Percentiles rank a stretch among this genome's conserved stretches.
Evolutionary conservation across 2,797 vertebrate species (phyloP).

Genomic region (Manis crassicaudata): DNA sequence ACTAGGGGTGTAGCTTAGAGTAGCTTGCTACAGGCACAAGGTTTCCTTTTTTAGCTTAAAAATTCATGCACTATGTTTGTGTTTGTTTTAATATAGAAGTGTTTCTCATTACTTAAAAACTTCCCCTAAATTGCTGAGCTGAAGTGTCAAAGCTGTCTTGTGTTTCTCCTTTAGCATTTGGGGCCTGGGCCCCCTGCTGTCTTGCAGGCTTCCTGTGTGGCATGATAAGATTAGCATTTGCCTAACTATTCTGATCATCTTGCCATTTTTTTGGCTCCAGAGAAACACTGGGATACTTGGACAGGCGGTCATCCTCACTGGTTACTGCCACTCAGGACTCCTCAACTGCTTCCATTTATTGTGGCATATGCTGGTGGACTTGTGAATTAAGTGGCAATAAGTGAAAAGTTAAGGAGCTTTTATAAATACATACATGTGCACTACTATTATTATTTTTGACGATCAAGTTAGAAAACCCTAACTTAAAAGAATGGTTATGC

Average conservation of each 20-base stretch:
- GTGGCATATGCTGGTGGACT: background rate
- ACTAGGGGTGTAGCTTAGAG: background rate
- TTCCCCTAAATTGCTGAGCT: background rate
- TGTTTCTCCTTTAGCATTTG: background rate
- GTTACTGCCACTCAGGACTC: background rate
- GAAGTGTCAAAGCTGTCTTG: background rate
- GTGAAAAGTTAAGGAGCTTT: background rate
- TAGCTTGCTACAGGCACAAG: background rate
- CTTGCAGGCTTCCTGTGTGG: background rate
- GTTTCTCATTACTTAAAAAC: conserved; percentile 13
- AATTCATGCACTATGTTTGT: background rate
- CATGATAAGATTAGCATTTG: background rate
- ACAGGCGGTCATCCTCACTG: background rate
- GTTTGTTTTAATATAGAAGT: background rate
- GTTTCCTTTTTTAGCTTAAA: conserved; percentile 13
- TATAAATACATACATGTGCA: background rate
- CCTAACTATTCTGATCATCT: background rate
- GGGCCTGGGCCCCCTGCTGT: background rate
- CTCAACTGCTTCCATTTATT: background rate
- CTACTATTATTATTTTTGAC: background rate
- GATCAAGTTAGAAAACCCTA: background rate
- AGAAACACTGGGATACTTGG: background rate
- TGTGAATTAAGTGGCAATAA: background rate
- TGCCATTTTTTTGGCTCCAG: conserved; percentile 33
- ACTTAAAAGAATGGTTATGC: background rate